phyloP scores from a whole-genome alignment of 2,797 vertebrate species.

The Hoplostethus mediterraneus region DNA sequence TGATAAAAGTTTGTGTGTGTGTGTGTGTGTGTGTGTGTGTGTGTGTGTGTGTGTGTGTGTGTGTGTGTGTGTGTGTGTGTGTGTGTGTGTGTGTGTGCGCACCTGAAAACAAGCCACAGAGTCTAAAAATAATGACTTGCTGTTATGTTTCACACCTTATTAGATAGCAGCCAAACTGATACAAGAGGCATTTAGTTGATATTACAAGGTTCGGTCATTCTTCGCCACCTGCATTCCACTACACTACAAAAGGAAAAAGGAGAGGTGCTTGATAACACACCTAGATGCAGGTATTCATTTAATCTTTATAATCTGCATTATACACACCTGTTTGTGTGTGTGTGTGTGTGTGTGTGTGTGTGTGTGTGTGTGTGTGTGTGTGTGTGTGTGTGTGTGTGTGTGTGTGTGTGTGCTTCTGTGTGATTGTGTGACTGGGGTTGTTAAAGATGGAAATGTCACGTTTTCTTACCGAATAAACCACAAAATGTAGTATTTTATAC shows the following conservation, averaged over 20 bases:
- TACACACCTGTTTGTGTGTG: slow-evolving; percentile 3
- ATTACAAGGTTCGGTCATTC: slow-evolving; percentile 30
- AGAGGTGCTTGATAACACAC: slow-evolving; percentile 26
- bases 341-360: neutral
- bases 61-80: slow-evolving; percentile 11
- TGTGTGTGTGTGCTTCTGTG: neutral
- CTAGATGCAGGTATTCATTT: slow-evolving; percentile 7
- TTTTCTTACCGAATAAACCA: neutral
- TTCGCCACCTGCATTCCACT: slow-evolving; percentile 12
- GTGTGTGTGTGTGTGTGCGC: neutral
- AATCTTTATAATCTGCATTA: slow-evolving; percentile 2
- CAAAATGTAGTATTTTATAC: neutral
- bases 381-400: neutral
- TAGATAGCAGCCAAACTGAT: slow-evolving; percentile 36
- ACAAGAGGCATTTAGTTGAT: slow-evolving; percentile 23
- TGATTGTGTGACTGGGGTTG: neutral
- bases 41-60: slow-evolving; percentile 1
- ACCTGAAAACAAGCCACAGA: neutral
- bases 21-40: slow-evolving; percentile 4
- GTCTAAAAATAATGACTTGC: neutral
- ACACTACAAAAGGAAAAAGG: slow-evolving; percentile 18
- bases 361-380: neutral
- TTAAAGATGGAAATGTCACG: neutral
- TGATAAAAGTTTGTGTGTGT: neutral
- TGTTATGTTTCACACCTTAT: slow-evolving; percentile 11